phyloP scores from a whole-genome alignment of 2,888 invertebrate genomes.

The Melipona bicolor region DNA sequence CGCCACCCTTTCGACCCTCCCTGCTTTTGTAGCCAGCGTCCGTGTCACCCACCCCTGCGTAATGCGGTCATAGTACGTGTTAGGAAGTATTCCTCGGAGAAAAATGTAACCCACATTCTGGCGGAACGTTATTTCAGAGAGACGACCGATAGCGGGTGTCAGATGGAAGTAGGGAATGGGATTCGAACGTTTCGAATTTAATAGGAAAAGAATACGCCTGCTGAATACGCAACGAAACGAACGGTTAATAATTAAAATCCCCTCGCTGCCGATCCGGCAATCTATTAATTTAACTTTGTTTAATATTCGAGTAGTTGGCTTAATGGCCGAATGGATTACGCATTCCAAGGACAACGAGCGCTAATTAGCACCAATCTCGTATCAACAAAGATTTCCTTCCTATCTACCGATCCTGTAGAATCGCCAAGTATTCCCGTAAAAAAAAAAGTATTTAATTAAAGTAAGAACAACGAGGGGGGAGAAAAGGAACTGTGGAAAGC shows the following conservation, averaged over 20 bases:
- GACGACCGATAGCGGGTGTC: constrained; percentile 39
- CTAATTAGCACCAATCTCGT: constrained; percentile 32
- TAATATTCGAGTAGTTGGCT: not conserved
- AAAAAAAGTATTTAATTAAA: constrained; percentile 55
- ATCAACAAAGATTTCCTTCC: constrained; percentile 10
- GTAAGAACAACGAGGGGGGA: not conserved
- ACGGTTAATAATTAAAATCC: not conserved
- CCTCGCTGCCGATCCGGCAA: not conserved
- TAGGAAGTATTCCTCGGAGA: constrained; percentile 44
- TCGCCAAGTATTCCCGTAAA: constrained; percentile 32
- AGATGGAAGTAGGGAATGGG: not conserved
- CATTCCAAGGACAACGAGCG: not conserved
- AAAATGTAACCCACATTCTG: constrained; percentile 60
- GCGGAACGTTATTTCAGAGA: constrained; percentile 54
- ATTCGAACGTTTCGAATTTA: constrained; percentile 30
- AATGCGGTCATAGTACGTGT: constrained; percentile 54
- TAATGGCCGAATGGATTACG: not conserved
- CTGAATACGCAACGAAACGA: not conserved
- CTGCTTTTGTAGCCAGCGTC: constrained; percentile 14
- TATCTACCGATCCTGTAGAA: not conserved
- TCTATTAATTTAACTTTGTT: constrained; percentile 10
- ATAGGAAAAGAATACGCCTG: constrained; percentile 3
- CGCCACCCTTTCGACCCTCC: not conserved
- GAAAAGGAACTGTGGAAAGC: constrained; percentile 20
- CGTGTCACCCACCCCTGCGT: constrained; percentile 42